Evolutionary conservation across 2,113 vertebrate species (phyloP).

Genomic region (Siniperca knerii): DNA sequence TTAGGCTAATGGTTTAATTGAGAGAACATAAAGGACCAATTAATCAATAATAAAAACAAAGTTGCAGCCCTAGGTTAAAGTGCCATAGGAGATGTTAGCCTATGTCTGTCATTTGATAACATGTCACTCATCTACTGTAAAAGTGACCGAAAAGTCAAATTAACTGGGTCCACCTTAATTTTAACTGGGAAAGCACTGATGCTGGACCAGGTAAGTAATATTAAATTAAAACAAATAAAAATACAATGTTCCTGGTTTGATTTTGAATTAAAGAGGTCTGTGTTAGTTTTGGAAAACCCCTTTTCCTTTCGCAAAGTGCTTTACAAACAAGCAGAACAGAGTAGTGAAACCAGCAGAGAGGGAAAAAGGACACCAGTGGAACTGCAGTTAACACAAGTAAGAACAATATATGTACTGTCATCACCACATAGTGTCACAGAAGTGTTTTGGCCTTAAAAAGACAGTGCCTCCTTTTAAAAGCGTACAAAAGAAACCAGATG

Average conservation of each 20-base stretch:
- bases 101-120: background rate
- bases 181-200: background rate
- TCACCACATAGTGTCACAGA: background rate
- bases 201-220: too few species aligned
- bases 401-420: constrained; percentile 31
- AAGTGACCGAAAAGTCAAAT: background rate
- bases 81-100: background rate
- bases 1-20: background rate
- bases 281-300: background rate
- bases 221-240: background rate
- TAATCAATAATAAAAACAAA: background rate
- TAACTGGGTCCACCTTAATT: background rate
- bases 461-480: background rate
- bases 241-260: background rate
- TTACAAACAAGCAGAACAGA: constrained; percentile 15
- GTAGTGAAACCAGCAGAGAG: constrained; percentile 33
- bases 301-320: background rate
- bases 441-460: background rate
- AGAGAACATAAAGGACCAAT: background rate
- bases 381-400: background rate
- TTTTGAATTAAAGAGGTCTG: background rate
- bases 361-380: constrained; percentile 22
- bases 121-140: background rate
- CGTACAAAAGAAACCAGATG: constrained; percentile 5
- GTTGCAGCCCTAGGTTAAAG: background rate